Evolutionary conservation across 2,113 vertebrate species (phyloP), one percentile per base, ranked within the genome.

Genomic region (Theristicus caerulescens): DNA sequence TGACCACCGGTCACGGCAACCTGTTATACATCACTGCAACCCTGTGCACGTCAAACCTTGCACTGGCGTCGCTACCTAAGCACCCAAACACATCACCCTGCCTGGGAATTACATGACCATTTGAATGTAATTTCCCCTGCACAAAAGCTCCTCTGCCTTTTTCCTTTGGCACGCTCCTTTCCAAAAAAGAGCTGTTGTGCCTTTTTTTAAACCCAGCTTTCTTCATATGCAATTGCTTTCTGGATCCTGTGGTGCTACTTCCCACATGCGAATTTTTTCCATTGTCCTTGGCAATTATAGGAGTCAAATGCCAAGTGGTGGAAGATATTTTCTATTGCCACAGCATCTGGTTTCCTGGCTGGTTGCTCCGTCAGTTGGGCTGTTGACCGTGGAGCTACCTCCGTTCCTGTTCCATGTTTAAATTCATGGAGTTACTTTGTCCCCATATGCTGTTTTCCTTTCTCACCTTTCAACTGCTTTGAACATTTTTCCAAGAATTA

Each of bases 261-360:
- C 91, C 96, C 93, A 91, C 74, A 81, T 38, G 42, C 0, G 3
- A 40, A 15, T 94, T 90, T 86, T 96, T 95, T 67, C 95, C 95
- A 82, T 84, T 95, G 78, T 92, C 84, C 89, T 92, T 82, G 86
- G 96, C 88, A 95, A 95, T 93, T 55, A 80, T 4, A 93, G 44
- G 80, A 95, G 82, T 64, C 91, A 65, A 90, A 92, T 82, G 92
- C 94, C 93, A 96, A 96, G 82, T 27, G 55, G 46, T 95, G 82
- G 94, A 94, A 94, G 92, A n/a, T 65, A 49, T 94, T 97, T 97
- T 80, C 73, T 88, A 12, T 7, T 70, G 61, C 81, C 72, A 57
- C 70, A 83, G 80, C 90, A 88, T 93, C 93, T 95, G 90, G 36
- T 21, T 95, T 80, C 55, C 88, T 87, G 80, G 88, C 95, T 40